Base-by-base conservation (phyloP, 2,113 vertebrate genomes). In the Platanista minor region DNA sequence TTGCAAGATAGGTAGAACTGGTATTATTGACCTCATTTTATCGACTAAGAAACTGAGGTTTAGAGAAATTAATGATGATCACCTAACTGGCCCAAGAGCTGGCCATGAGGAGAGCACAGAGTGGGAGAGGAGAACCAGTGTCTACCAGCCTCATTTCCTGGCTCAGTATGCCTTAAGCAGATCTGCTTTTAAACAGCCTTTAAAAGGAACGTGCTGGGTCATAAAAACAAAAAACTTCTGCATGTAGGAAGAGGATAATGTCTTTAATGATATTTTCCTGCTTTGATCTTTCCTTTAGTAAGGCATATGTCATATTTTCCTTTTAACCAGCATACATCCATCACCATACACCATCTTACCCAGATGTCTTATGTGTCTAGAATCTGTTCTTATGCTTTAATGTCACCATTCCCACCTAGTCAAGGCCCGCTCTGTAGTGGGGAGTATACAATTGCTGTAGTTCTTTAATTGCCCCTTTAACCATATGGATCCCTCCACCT, bases 241-340 rank as follows among this genome's bases (percentile, higher is more conserved):
- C 57, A 75, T 74, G 82, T 90, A 90, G 21, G 23, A 90, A 72
- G 29, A 86, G 23, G 41, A 77, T 64, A 89, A 78, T 27, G 43
- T 25, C 64, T 95, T 54, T 92, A 80, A 85, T 61, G 41, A 61
- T 80, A 86, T 72, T 66, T 69, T 71, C 72, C 72, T 29, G 33
- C 90, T 95, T 92, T 95, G 90, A 90, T 96, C 80, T 90, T 90
- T 90, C 64, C 74, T 95, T 93, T 59, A 67, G n/a, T 54, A 83
- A 31, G 61, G 77, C 43, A 64, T 77, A 83, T 84, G 83, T 84
- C 61, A 36, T 67, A 77, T 52, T 62, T 95, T 93, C 41, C 81
- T 95, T 72, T 92, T 80, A 85, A 90, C 49, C 39, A 36, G 52
- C 39, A 21, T 54, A 29, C 17, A 74, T 52, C 23, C 80, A 81